Percentiles rank a stretch among this genome's conserved stretches.
These are phyloP conservation scores for Spilosoma lubricipeda DNA, from an alignment of 2,888 invertebrate species.

Conservation along the genomic window DNA sequence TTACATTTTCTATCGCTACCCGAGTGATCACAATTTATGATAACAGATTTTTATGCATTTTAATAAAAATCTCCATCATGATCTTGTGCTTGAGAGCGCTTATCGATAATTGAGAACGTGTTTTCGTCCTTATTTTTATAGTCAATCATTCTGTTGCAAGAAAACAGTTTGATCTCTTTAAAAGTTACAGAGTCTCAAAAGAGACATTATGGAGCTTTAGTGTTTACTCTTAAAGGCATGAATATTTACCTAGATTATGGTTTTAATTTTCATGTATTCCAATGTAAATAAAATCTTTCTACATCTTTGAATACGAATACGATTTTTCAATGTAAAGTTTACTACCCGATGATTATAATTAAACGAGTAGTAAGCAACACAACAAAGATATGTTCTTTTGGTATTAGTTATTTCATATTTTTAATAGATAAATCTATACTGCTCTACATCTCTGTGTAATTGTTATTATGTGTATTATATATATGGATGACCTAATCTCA, in stretches of 20 bases:
- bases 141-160: conserved; percentile 15
- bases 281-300: no score
- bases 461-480: no score
- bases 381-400: no score
- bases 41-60: conserved; percentile 51
- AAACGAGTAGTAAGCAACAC: no score
- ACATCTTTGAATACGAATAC: no score
- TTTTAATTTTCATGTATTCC: no score
- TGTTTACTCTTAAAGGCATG: background rate
- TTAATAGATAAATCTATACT: no score
- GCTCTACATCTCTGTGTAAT: no score
- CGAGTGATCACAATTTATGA: conserved; percentile 51
- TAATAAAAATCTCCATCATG: conserved; percentile 45
- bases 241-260: background rate
- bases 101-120: conserved; percentile 63
- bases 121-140: conserved; percentile 42
- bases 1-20: conserved; percentile 39
- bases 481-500: background rate
- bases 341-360: no score
- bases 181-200: background rate
- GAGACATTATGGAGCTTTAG: background rate
- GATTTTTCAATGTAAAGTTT: no score
- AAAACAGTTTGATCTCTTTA: background rate
- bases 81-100: conserved; percentile 49
- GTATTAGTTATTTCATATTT: no score